Evolutionary conservation across 2,888 invertebrate species (phyloP), one percentile per base, ranked within the genome.

Genomic region (Druceiella hillmani): DNA sequence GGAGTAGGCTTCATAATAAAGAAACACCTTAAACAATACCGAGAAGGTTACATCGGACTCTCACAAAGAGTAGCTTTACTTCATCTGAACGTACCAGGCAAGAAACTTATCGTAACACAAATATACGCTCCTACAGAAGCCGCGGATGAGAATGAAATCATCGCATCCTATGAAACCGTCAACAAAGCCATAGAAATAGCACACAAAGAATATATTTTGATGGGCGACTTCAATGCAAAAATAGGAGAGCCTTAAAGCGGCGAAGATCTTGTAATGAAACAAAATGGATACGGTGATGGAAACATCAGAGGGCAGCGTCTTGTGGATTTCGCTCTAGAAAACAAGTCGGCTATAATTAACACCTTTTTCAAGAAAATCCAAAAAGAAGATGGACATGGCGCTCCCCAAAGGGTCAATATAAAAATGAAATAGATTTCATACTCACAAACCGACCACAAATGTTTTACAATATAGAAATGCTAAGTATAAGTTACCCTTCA

Each of bases 1-100:
- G 52, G 50, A 1, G 45, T 54, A 1, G 52, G 52, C 0, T 55
- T 54, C 24, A 17, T 55, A 22, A 42, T 55, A 11, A n/a, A n/a
- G n/a, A n/a, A n/a, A n/a, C n/a, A 48, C 43, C 33, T 22, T 2
- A 50, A 52, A 47, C 36, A 45, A 1, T 43, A 44, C n/a, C n/a
- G n/a, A 10, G 41, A 43, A 25, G 47, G 45, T 13, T 52, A 25
- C 36, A 36, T 16, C 1, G 53, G 50, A 1, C 26, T 51, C 5
- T 40, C 51, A 7, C 50, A 51, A n/a, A n/a, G n/a, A n/a, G n/a
- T n/a, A n/a, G n/a, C n/a, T n/a, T n/a, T n/a, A n/a, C n/a, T n/a
- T n/a, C n/a, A n/a, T n/a, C n/a, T n/a, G n/a, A n/a, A n/a, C n/a
- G n/a, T n/a, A n/a, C n/a, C n/a, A n/a, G n/a, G n/a, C n/a, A n/a